A percentile compares a stretch with the other conserved stretches of the same genome.
Evolutionary conservation across 2,113 vertebrate species (phyloP).

Genomic region (Falco punctatus): DNA sequence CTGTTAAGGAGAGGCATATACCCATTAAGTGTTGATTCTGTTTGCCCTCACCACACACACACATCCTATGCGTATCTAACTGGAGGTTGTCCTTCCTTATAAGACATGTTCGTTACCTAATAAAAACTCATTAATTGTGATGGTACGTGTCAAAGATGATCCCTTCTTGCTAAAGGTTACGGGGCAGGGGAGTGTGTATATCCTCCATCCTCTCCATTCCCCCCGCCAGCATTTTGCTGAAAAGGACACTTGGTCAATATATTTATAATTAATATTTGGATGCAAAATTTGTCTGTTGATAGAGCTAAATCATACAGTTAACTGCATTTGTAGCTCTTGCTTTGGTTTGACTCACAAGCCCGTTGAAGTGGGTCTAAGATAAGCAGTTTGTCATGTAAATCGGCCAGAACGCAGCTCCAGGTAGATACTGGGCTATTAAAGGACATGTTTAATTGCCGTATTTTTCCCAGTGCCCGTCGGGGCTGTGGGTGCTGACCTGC

Average conservation of each 20-base stretch:
- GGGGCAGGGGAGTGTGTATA: not conserved
- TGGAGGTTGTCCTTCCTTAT: not conserved
- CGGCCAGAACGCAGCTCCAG: not conserved
- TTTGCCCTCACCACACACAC: not conserved
- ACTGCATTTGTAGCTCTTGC: not conserved
- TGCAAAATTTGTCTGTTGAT: not conserved
- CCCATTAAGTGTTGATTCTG: not conserved
- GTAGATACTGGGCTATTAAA: not conserved
- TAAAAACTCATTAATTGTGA: not conserved
- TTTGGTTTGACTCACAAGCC: not conserved
- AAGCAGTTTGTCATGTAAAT: not conserved
- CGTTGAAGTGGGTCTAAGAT: not conserved
- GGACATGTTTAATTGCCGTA: not conserved
- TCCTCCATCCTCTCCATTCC: not conserved
- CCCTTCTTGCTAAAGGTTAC: not conserved
- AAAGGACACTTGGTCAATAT: not conserved
- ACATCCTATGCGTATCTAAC: not conserved
- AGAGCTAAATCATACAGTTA: not conserved
- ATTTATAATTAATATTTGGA: not conserved
- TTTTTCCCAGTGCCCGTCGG: not conserved
- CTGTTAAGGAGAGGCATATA: not conserved
- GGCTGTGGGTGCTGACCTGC: too few species aligned
- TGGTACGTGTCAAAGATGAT: not conserved
- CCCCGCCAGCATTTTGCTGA: not conserved
- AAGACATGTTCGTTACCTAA: not conserved